phyloP scores from a whole-genome alignment of 2,888 invertebrate species.

The Drosophila percnosoma region DNA sequence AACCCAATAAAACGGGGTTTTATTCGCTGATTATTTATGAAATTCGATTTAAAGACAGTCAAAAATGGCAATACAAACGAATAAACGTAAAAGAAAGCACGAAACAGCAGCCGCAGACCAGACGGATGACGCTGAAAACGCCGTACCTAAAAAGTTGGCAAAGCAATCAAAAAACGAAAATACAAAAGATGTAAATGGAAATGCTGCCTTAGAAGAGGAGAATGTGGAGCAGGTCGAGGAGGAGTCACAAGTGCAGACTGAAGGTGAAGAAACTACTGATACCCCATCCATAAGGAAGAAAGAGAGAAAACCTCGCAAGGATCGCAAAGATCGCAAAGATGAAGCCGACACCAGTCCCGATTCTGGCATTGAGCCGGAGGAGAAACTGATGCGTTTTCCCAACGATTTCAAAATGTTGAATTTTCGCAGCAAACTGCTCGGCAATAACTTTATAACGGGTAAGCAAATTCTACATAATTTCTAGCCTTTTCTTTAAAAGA shows the following conservation, averaged over 20 bases:
- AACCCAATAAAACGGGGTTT: conserved; percentile 5
- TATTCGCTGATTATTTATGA: conserved; percentile 14
- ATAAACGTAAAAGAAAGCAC: conserved; percentile 79
- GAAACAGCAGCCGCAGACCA: conserved; percentile 32
- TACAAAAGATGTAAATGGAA: conserved; percentile 9
- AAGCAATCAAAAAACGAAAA: conserved; percentile 70
- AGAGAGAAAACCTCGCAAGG: conserved; percentile 3
- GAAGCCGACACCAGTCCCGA: conserved; percentile 67
- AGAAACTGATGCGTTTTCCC: conserved; percentile 69
- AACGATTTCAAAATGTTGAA: conserved; percentile 87
- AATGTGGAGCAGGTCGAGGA: not conserved
- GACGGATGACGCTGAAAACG: conserved; percentile 59
- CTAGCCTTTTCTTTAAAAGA: no score
- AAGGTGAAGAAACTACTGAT: not conserved
- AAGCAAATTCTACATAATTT: not conserved
- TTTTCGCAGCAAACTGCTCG: conserved; percentile 87
- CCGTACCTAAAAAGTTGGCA: conserved; percentile 72
- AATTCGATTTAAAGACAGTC: not conserved
- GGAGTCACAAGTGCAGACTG: not conserved
- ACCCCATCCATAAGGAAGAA: conserved; percentile 10
- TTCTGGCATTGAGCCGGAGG: conserved; percentile 73
- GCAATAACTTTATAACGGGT: conserved; percentile 87
- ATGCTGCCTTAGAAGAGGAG: conserved; percentile 2
- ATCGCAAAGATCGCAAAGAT: not conserved
- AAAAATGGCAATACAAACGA: conserved; percentile 79